A percentile compares a stretch with the other conserved stretches of the same genome.
Evolutionary conservation across 35 echinoderm and acorn worm species (phyloP).

Genomic region (Anneissia japonica): DNA sequence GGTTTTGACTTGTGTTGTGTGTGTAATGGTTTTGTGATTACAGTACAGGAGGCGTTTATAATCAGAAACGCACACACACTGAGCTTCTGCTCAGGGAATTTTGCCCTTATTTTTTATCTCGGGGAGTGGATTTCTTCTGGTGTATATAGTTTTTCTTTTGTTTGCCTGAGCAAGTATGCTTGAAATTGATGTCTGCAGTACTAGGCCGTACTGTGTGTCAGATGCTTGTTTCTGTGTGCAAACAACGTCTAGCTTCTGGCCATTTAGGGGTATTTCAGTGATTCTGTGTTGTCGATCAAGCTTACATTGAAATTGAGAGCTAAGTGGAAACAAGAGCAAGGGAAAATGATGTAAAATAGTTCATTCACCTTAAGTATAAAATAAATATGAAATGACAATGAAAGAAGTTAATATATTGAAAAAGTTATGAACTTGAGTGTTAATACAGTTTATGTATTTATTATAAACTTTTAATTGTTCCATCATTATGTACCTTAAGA

Average conservation of each 20-base stretch:
- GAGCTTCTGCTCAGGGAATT: neutral
- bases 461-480: too few relatives aligned
- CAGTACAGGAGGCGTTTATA: neutral
- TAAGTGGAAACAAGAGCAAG: neutral
- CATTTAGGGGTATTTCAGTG: neutral
- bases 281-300: neutral
- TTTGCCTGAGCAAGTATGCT: neutral
- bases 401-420: neutral
- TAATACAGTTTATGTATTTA: too few relatives aligned
- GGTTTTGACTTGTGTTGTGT: neutral
- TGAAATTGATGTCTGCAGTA: too few relatives aligned
- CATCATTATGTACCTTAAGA: too few relatives aligned
- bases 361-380: neutral
- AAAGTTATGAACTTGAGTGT: neutral
- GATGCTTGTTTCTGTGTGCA: neutral
- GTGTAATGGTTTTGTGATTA: neutral
- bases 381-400: neutral
- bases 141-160: neutral
- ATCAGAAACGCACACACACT: neutral
- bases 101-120: neutral
- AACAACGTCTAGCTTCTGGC: neutral
- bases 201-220: neutral
- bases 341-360: neutral
- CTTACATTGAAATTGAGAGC: neutral
- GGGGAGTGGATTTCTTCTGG: neutral